Conservation (phyloP, 2,113 vertebrate species). For the Orientallactaga bullata region DNA sequence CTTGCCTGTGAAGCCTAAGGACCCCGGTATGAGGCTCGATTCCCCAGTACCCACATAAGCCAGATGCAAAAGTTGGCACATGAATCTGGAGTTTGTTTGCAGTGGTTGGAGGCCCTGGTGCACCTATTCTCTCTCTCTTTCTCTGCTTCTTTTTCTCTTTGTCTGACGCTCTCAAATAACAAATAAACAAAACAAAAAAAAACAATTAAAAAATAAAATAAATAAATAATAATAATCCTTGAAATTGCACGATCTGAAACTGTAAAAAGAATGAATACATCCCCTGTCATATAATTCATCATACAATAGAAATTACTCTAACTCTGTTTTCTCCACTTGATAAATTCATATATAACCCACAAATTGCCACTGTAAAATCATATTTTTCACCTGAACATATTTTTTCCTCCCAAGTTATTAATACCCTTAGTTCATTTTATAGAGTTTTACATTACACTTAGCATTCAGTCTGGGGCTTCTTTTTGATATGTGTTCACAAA, state of each 20-base stretch:
- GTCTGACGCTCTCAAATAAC: too few relatives aligned
- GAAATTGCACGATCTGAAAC: background rate
- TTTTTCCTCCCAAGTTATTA: background rate
- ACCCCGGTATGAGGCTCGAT: too few relatives aligned
- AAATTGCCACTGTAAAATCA: background rate
- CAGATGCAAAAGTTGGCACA: too few relatives aligned
- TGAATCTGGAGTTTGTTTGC: too few relatives aligned
- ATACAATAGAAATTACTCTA: background rate
- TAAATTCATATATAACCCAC: background rate
- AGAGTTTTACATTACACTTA: background rate
- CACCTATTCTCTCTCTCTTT: too few relatives aligned
- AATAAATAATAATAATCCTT: background rate
- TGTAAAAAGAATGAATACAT: background rate
- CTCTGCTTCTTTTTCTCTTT: too few relatives aligned
- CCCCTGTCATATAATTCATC: background rate
- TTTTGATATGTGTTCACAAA: background rate
- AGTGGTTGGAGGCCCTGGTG: too few relatives aligned
- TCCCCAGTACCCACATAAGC: too few relatives aligned
- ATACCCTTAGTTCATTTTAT: constrained; percentile 19
- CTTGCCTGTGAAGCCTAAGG: too few relatives aligned
- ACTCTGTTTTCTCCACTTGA: background rate
- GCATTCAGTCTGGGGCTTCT: background rate
- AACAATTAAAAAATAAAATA: too few relatives aligned
- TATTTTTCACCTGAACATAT: background rate
- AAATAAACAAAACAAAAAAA: too few relatives aligned